Percentiles rank a stretch among this genome's conserved stretches.
These are phyloP conservation scores for Parochlus steinenii DNA, from an alignment of 2,888 invertebrate genomes.

Conservation along the genomic window DNA sequence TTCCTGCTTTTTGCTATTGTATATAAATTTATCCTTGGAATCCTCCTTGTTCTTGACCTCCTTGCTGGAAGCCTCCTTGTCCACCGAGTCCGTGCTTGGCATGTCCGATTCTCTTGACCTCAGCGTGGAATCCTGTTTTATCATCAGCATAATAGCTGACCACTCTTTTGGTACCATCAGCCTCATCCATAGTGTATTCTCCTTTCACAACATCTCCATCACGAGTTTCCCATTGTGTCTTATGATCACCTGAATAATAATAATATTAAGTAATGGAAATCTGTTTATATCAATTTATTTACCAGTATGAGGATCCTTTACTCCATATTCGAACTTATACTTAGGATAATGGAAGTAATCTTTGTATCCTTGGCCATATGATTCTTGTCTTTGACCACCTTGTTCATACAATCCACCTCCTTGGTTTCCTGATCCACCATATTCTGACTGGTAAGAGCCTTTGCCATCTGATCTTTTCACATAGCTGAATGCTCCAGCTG, in stretches of 20 bases:
- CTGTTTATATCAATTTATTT: too few species aligned
- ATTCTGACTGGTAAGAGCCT: background rate
- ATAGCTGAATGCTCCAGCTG: background rate
- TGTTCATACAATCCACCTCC: too few species aligned
- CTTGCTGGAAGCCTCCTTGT: too few species aligned
- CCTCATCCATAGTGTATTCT: slow-evolving; percentile 28
- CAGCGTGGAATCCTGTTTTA: slow-evolving; percentile 33
- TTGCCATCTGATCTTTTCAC: background rate
- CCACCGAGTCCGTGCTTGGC: too few species aligned
- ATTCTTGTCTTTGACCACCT: slow-evolving; percentile 1
- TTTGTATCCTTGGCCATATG: too few species aligned
- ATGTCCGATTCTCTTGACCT: slow-evolving; percentile 33
- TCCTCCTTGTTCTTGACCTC: too few species aligned
- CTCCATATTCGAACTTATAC: slow-evolving; percentile 32
- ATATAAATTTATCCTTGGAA: too few species aligned
- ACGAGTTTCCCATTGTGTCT: slow-evolving; percentile 16
- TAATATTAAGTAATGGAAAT: too few species aligned
- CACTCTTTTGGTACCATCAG: slow-evolving; percentile 33
- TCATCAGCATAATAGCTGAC: slow-evolving; percentile 33
- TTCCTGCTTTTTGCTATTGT: too few species aligned
- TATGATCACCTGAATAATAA: too few species aligned
- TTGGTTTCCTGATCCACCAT: background rate
- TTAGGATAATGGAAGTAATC: slow-evolving; percentile 23
- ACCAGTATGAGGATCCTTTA: slow-evolving; percentile 34
- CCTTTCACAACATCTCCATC: slow-evolving; percentile 10